Evolutionary conservation across 2,797 vertebrate genomes (phyloP).

Genomic region (Crenuchus spilurus): DNA sequence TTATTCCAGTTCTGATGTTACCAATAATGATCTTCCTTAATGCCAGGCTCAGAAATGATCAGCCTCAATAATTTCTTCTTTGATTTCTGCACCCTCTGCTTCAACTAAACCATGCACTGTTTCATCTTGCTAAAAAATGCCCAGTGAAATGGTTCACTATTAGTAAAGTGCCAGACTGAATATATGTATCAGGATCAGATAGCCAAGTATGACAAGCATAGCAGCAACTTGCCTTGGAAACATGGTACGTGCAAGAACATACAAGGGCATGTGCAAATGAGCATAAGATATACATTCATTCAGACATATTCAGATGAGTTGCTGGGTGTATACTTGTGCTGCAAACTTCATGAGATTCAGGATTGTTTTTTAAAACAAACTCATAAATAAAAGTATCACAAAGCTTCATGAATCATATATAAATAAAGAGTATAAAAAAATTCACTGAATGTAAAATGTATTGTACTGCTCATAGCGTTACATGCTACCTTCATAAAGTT

Average conservation of each 20-base stretch:
- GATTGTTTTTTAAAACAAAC: too few relatives aligned
- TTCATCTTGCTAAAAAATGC: neutral
- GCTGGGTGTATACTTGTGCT: neutral
- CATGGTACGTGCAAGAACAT: neutral
- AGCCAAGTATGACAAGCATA: neutral
- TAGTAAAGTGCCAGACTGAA: neutral
- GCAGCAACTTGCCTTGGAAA: neutral
- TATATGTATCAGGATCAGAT: neutral
- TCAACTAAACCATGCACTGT: neutral
- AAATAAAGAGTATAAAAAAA: too few relatives aligned
- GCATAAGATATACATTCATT: neutral
- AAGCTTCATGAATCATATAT: too few relatives aligned
- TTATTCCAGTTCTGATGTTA: neutral
- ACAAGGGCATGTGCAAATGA: conserved; percentile 8
- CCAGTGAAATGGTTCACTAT: neutral
- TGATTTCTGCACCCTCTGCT: neutral
- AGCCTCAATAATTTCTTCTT: neutral
- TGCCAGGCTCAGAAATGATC: conserved; percentile 7
- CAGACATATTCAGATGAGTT: neutral
- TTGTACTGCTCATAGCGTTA: too few relatives aligned
- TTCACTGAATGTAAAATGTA: too few relatives aligned
- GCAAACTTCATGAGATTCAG: neutral
- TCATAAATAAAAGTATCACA: too few relatives aligned
- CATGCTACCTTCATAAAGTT: too few relatives aligned
- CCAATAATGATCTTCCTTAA: neutral